Percentiles rank a stretch among this genome's conserved stretches.
Conservation (phyloP, 1,140 invertebrate genomes). For the Globodera ellingtonae region DNA sequence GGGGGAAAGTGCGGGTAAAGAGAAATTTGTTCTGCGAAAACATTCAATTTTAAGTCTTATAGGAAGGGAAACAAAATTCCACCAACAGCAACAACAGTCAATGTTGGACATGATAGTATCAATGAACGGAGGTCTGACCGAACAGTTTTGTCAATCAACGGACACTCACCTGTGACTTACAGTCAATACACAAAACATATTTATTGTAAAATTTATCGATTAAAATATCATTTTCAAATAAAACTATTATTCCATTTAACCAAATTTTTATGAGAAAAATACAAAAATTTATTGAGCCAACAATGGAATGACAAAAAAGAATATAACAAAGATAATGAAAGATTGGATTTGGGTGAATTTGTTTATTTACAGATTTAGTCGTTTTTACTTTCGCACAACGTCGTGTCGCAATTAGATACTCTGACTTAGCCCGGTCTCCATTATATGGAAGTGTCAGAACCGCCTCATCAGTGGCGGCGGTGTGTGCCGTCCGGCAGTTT, state of each 20-base stretch:
- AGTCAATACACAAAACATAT: neutral
- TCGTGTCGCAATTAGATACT: too few relatives aligned
- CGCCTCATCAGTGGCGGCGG: constrained; percentile 11
- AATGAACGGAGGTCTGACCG: neutral
- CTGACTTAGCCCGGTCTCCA: too few relatives aligned
- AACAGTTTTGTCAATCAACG: neutral
- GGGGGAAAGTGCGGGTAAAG: neutral
- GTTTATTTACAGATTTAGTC: too few relatives aligned
- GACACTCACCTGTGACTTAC: neutral
- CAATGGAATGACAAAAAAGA: neutral
- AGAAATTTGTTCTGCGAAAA: neutral
- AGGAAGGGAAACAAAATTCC: neutral
- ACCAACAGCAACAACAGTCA: neutral
- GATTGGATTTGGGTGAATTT: too few relatives aligned
- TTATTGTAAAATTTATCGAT: neutral
- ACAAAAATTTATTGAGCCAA: neutral
- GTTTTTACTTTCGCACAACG: too few relatives aligned
- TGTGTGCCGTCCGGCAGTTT: neutral
- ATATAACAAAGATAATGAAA: neutral
- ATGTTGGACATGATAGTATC: neutral
- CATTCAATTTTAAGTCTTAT: neutral
- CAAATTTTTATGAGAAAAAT: neutral
- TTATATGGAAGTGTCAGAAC: neutral
- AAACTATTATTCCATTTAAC: too few relatives aligned
- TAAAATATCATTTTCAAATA: too few relatives aligned